phyloP scores from a whole-genome alignment of 2,797 vertebrate genomes.

The Knipowitschia caucasica region DNA sequence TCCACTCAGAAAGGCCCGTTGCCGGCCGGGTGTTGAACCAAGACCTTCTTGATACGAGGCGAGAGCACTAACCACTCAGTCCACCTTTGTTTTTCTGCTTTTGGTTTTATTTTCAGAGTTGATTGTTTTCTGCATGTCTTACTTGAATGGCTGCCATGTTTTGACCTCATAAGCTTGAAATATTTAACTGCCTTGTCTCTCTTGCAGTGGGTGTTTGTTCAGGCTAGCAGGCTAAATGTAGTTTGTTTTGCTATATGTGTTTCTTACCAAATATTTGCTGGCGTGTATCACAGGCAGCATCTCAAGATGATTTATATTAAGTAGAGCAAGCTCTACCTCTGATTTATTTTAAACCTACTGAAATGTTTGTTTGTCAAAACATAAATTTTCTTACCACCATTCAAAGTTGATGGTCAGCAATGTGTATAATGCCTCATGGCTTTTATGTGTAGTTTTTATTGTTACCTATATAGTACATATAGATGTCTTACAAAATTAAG shows the following conservation, averaged over 20 bases:
- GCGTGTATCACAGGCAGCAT: conserved; percentile 51
- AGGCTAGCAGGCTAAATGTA: conserved; percentile 52
- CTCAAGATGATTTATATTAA: conserved; percentile 53
- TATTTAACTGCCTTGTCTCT: conserved; percentile 71
- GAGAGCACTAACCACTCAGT: too few relatives aligned
- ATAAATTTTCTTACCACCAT: conserved; percentile 60
- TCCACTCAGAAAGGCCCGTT: too few relatives aligned
- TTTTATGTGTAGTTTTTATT: conserved; percentile 59
- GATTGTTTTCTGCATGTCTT: conserved; percentile 84
- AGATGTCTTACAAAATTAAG: conserved; percentile 66
- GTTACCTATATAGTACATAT: conserved; percentile 52
- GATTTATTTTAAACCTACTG: conserved; percentile 68
- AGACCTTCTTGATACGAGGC: too few relatives aligned
- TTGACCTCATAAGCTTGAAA: conserved; percentile 88
- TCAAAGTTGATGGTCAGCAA: conserved; percentile 61
- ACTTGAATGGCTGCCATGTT: conserved; percentile 94
- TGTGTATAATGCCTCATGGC: conserved; percentile 61
- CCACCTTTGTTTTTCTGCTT: conserved; percentile 34
- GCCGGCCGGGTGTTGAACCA: too few relatives aligned
- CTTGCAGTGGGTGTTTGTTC: conserved; percentile 60
- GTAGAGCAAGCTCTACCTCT: conserved; percentile 82
- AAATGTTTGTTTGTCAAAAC: conserved; percentile 57
- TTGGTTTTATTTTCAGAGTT: conserved; percentile 62
- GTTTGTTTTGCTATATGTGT: conserved; percentile 65
- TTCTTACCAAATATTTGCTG: conserved; percentile 81